Evolutionary conservation across 37 sponge, comb jelly and placozoan genomes (phyloP), one percentile per base, ranked within the genome.

Genomic region (Theonella swinhoei): DNA sequence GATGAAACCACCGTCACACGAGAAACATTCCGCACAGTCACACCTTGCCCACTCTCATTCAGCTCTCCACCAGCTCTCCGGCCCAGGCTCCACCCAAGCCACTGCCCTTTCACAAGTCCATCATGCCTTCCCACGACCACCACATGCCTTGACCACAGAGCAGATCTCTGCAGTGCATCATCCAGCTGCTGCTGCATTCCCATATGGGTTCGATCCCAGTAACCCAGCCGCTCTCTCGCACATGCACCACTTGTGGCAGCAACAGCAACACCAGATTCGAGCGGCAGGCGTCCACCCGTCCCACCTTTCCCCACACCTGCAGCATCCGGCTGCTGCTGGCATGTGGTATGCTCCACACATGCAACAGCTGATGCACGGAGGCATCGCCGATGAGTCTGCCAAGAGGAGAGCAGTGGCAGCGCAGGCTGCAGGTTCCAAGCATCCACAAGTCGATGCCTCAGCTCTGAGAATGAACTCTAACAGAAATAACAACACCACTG

Each of bases 161-260:
- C n/a, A n/a, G n/a, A n/a, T n/a, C n/a, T n/a, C n/a, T n/a, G n/a
- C n/a, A n/a, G 43, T n/a, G 22, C 39, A 47, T 23, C 60, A 62
- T 11, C 40, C 64, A 7, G 1, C 32, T 34, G 62, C 77, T 17
- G 62, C 74, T 38, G 37, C 75, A 32, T 86, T 87, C 37, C 69
- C 80, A 8, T 87, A 87, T 38, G 60, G 75, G 1, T 87, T 87
- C 39, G 87, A 87, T 11, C 40, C 75, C 3, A 26, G 81, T 26
- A 25, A 25, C 26, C 34, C 66, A 29, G 74, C 60, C 62, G 30
- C 77, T 20, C 39, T 77, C 33, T 35, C 69, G 11, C 68, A 73
- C 32, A 83, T 87, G 67, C 87, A 87, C 62, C 75, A 20, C 29
- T 62, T 83, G 84, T 78, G 79, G 84, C 88, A 80, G 70, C 75